These are phyloP conservation scores for Pelmatolapia mariae DNA, from an alignment of 2,113 vertebrate genomes.

Conservation along the genomic window DNA sequence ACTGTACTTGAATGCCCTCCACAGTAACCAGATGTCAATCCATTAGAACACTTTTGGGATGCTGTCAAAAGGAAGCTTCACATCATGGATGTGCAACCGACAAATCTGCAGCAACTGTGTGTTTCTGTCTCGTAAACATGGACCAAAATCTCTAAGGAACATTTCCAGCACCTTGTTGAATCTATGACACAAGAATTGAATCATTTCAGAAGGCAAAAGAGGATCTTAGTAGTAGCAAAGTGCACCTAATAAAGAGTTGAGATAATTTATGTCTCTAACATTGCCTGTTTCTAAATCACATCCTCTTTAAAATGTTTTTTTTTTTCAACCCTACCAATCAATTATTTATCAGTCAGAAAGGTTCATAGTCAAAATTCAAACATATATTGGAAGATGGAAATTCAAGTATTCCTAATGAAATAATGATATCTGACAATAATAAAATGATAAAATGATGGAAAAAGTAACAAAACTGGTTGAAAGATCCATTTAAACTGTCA, in stretches of 20 bases:
- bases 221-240: not conserved
- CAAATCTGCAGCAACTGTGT: not conserved
- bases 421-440: not conserved
- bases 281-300: not conserved
- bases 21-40: not conserved
- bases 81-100: accelerated
- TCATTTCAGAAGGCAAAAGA: not conserved
- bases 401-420: not conserved
- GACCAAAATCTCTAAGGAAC: not conserved
- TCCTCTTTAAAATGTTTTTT: not conserved
- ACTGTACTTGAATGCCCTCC: not conserved
- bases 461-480: not conserved
- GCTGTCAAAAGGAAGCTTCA: not conserved
- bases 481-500: not conserved
- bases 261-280: not conserved
- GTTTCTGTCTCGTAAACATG: accelerated
- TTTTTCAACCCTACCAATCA: not conserved
- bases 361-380: not conserved
- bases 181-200: not conserved
- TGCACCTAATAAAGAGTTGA: not conserved
- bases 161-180: not conserved
- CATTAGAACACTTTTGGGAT: accelerated
- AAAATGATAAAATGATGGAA: not conserved
- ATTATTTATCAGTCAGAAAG: not conserved
- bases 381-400: not conserved